Evolutionary conservation across 2,113 vertebrate species (phyloP), one percentile per base, ranked within the genome.

Genomic region (Mirza zaza): DNA sequence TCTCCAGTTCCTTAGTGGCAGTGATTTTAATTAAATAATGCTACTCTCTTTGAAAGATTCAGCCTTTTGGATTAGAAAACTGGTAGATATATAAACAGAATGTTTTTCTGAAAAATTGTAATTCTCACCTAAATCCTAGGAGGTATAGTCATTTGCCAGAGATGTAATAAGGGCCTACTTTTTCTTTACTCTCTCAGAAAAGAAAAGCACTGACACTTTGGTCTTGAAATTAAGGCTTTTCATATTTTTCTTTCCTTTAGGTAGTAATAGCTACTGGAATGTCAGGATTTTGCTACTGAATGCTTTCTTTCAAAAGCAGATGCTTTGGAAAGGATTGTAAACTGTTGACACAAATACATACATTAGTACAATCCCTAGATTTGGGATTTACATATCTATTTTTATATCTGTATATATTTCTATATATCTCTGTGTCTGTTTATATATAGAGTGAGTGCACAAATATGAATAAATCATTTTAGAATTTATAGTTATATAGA

Each of bases 161-260:
- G 45, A 67, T 71, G 5, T 67, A 85, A 42, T 87, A 59, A 77
- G 32, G 36, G 2, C n/a, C 20, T 88, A 70, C 7, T 59, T 94
- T 82, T 42, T 52, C 48, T 95, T 93, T 82, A 42, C 25, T 94
- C 17, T 93, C 79, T 91, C 68, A 96, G 65, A 93, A 75, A 39
- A 93, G 57, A 25, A 77, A 94, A 90, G 36, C n/a, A 5, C 88
- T 85, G 52, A 5, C 59, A 42, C 67, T 90, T 79, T 93, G 67
- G 6, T 77, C 42, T 95, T 88, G 29, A 96, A 97, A 94, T 65
- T 68, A 94, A 93, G 55, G n/a, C 42, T 90, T 84, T 73, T 80
- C 25, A 50, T 86, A 36, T 48, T 88, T 92, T 75, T 70, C 9
- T 86, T 71, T 73, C 6, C 29, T 87, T 93, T 91, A 29, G 50